These are phyloP conservation scores for Girardia tigrina DNA, from an alignment of 2,888 invertebrate genomes.

Conservation along the genomic window DNA sequence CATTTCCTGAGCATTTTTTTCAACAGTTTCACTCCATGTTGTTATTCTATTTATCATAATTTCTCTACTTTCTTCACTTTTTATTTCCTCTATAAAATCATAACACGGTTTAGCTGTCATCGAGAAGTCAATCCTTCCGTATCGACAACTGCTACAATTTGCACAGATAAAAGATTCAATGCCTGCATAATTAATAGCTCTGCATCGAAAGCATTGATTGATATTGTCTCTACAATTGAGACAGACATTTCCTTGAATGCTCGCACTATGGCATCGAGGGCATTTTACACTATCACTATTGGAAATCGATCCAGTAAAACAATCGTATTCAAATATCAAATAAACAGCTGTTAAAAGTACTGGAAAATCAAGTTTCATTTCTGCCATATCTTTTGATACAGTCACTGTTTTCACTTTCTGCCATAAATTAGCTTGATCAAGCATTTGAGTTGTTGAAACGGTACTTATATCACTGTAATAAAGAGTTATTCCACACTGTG, in stretches of 20 bases:
- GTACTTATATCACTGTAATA: neutral
- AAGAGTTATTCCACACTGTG: neutral
- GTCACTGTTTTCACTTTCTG: conserved; percentile 9
- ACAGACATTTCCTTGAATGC: conserved; percentile 85
- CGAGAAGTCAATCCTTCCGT: conserved; percentile 92
- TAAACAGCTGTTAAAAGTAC: conserved; percentile 92
- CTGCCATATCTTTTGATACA: neutral
- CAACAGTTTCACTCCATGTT: neutral
- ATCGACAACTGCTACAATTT: conserved; percentile 96
- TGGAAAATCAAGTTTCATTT: conserved; percentile 67
- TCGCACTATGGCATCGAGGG: conserved; percentile 81
- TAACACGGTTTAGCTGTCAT: conserved; percentile 77
- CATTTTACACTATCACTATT: conserved; percentile 85
- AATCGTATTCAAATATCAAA: conserved; percentile 91
- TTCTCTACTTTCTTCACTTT: conserved; percentile 88
- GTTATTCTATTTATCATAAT: neutral
- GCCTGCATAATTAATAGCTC: conserved; percentile 94
- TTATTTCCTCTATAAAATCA: conserved; percentile 79
- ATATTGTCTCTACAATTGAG: conserved; percentile 94
- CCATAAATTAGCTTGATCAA: conserved; percentile 21
- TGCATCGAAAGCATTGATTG: conserved; percentile 94
- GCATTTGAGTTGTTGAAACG: conserved; percentile 1
- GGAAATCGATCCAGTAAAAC: conserved; percentile 81
- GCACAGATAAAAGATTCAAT: conserved; percentile 96
- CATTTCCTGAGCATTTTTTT: neutral